These are phyloP conservation scores for Catocala sponsa DNA, from an alignment of 2,888 invertebrate species.

Conservation along the genomic window DNA sequence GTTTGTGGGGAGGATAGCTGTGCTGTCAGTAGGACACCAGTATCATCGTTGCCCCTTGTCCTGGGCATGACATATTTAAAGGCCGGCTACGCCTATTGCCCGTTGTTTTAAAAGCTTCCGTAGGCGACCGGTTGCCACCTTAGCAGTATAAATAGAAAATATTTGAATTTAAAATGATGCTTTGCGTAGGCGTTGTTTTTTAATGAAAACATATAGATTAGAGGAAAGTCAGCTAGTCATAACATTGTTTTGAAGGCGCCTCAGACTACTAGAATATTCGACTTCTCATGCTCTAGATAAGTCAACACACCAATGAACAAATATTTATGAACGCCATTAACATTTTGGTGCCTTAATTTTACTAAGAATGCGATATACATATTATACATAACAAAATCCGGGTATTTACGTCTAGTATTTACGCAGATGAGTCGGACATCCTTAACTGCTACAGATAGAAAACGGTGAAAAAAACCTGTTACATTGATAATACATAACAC, in stretches of 20 bases:
- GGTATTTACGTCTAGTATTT: slow-evolving; percentile 10
- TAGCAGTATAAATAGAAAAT: too few species aligned
- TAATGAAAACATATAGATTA: too few species aligned
- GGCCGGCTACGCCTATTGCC: too few species aligned
- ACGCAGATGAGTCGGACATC: slow-evolving; percentile 30
- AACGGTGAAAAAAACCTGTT: slow-evolving; percentile 1
- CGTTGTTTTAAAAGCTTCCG: too few species aligned
- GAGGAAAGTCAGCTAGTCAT: neutral
- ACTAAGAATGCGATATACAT: slow-evolving; percentile 9
- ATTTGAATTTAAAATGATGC: too few species aligned
- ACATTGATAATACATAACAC: neutral
- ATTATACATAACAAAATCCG: slow-evolving; percentile 5
- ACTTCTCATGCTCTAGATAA: slow-evolving; percentile 8
- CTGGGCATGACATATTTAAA: too few species aligned
- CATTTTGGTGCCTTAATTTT: slow-evolving; percentile 6
- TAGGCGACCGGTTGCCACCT: too few species aligned
- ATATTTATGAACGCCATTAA: slow-evolving; percentile 9
- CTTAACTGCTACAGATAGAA: slow-evolving; percentile 13
- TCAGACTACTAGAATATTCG: neutral
- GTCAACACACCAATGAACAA: neutral
- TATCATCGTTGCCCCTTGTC: too few species aligned
- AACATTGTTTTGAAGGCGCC: slow-evolving; percentile 2
- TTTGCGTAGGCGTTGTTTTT: too few species aligned
- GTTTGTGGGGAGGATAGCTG: too few species aligned
- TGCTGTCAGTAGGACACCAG: too few species aligned